Evolutionary conservation across 2,888 invertebrate genomes (phyloP), one percentile per base, ranked within the genome.

Genomic region (Clivina fossor): DNA sequence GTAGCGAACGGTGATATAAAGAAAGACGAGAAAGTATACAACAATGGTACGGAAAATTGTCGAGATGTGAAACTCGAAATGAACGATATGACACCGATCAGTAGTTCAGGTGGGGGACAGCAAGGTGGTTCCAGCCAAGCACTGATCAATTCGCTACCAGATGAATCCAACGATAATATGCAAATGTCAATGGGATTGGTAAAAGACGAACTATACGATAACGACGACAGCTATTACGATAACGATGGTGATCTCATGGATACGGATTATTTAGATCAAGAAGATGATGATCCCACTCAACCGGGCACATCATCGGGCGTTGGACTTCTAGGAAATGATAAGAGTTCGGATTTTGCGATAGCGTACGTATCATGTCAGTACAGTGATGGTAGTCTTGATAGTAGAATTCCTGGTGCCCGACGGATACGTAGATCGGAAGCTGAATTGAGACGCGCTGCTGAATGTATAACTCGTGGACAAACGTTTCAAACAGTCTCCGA

Each of bases 401-500:
- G 71, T 4, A 71, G 71, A 33, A 72, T 70, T 56, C 26, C 43
- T 18, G 80, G 83, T 38, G 82, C 70, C 53, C 63, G 73, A 63
- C 76, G 86, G 24, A 84, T 86, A 63, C 79, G 90, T 0, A 81
- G 90, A 63, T 87, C 88, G 26, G 90, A 90, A 71, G 85, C 83
- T 43, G 84, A 87, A 64, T 69, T 90, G 46, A 80, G 86, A n/a
- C 82, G 88, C 68, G 90, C 90, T 1, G 90, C 90, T 2, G 89
- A 90, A 69, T 87, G 89, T 73, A 90, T 91, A 59, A 86, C 88
- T 11, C 83, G 88, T 51, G 90, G 90, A 1, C 86, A 86, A 76
- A 90, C 90, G 66, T 90, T 90, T 78, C 90, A 90, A 74, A 89
- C 87, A 1, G 90, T 90, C 24, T 90, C 89, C 57, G 89, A 90